phyloP scores from a whole-genome alignment of 2,797 vertebrate species.

The Psittacula echo region DNA sequence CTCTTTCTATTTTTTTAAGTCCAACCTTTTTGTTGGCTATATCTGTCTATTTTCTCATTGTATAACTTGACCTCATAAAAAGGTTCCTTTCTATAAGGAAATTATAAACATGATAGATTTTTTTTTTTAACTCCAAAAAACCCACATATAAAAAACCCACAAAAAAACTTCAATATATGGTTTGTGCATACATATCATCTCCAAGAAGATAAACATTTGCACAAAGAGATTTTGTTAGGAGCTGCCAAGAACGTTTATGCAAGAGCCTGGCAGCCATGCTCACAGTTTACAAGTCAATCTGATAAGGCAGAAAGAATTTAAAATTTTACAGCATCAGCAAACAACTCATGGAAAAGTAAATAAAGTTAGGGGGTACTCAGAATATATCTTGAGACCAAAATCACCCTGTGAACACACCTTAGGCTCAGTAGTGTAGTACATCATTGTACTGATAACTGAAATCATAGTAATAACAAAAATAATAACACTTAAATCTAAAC shows the following conservation, averaged over 20 bases:
- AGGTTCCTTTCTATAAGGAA: neutral
- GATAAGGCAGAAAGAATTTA: neutral
- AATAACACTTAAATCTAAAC: neutral
- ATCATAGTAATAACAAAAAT: neutral
- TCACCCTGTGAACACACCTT: neutral
- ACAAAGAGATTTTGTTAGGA: neutral
- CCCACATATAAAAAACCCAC: neutral
- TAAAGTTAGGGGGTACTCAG: neutral
- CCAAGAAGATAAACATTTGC: neutral
- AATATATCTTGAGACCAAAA: neutral
- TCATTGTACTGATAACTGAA: neutral
- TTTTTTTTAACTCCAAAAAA: neutral
- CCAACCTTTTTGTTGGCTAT: neutral
- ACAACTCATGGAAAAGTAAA: neutral
- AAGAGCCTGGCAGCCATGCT: conserved; percentile 8
- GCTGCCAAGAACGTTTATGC: neutral
- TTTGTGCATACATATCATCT: neutral
- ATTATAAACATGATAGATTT: neutral
- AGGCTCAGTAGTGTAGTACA: neutral
- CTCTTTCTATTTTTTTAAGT: neutral
- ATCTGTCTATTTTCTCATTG: neutral
- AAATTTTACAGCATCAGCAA: neutral
- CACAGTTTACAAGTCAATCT: neutral
- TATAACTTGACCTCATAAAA: neutral
- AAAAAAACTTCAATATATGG: neutral